These are phyloP conservation scores for Parotia lawesii DNA, from an alignment of 2,113 vertebrate genomes.

Conservation along the genomic window DNA sequence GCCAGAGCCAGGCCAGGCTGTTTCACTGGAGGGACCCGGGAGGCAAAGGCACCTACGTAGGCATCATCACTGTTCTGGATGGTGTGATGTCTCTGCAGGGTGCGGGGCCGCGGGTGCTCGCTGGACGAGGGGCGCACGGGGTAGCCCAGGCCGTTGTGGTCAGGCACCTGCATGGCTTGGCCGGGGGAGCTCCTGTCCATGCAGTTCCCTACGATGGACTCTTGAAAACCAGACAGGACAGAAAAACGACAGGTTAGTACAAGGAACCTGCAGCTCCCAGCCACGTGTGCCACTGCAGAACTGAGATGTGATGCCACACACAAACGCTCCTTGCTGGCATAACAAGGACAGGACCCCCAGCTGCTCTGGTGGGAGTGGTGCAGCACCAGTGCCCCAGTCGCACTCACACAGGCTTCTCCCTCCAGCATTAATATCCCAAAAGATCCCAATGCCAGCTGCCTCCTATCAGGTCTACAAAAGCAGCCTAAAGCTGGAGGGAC, in stretches of 20 bases:
- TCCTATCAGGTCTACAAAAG: not conserved
- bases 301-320: accelerated
- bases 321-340: accelerated
- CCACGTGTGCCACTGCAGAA: accelerated
- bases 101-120: conserved; percentile 80
- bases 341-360: accelerated
- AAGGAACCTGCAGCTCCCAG: not conserved
- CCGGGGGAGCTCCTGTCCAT: conserved; percentile 81
- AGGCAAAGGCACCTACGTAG: conserved; percentile 79
- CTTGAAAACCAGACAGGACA: conserved; percentile 38
- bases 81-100: conserved; percentile 95
- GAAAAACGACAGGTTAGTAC: not conserved
- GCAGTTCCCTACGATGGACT: conserved; percentile 75
- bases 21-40: accelerated
- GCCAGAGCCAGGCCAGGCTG: not conserved
- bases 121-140: conserved; percentile 68
- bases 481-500: not conserved
- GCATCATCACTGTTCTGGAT: conserved; percentile 97
- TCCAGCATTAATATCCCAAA: not conserved
- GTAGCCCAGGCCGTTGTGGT: conserved; percentile 85
- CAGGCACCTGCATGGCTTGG: conserved; percentile 86
- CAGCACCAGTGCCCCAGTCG: not conserved
- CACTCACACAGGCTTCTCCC: not conserved
- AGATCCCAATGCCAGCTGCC: not conserved
- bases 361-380: accelerated